Conservation (phyloP, 2,113 vertebrate genomes). For the Noturus placidus region DNA sequence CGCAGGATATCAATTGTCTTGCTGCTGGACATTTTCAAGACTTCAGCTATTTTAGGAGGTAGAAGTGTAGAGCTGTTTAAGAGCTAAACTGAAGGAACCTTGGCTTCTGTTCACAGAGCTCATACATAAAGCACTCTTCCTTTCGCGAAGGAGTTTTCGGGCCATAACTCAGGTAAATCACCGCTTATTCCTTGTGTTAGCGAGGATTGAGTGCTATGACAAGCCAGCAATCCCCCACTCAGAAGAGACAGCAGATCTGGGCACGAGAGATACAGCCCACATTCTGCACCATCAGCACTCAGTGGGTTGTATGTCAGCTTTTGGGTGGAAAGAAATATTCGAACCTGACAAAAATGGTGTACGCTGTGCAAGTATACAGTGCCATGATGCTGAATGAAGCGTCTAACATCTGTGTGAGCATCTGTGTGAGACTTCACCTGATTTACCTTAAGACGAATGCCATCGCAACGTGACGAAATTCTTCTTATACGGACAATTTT, state of each 20-base stretch:
- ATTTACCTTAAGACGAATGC: not conserved
- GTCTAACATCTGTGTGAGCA: constrained; percentile 17
- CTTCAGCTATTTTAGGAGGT: not conserved
- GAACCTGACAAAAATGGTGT: constrained; percentile 19
- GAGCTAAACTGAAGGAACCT: not conserved
- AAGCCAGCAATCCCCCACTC: constrained; percentile 30
- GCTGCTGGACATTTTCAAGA: not conserved
- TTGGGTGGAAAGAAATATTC: not conserved
- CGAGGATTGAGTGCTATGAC: constrained; percentile 12
- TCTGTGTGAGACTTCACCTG: not conserved
- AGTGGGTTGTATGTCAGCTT: constrained; percentile 32
- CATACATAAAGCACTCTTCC: constrained; percentile 14
- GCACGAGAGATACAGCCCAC: constrained; percentile 35
- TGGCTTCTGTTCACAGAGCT: constrained; percentile 7
- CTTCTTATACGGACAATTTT: not conserved
- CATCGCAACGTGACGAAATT: not conserved
- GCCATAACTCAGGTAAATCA: constrained; percentile 38
- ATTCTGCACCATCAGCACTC: constrained; percentile 40
- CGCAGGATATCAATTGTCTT: not conserved
- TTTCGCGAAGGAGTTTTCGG: constrained; percentile 17
- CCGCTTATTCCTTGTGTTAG: constrained; percentile 29
- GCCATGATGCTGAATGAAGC: not conserved
- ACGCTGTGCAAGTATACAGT: not conserved
- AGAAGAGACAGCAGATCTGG: constrained; percentile 37
- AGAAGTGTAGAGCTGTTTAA: not conserved